phyloP scores from a whole-genome alignment of 2,797 vertebrate species.

The Amazona ochrocephala region DNA sequence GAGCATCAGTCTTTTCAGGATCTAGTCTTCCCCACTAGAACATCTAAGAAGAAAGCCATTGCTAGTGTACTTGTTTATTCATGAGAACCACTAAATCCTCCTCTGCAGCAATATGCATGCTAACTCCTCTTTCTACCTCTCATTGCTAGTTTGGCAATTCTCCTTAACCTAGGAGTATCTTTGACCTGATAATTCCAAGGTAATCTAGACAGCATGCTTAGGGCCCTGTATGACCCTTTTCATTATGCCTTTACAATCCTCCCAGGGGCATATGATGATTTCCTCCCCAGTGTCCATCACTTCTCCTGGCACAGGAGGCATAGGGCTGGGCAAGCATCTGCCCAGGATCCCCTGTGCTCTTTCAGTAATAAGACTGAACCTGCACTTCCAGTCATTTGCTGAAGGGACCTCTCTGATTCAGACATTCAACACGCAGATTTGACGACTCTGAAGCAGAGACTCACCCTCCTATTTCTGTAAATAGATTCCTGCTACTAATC shows the following conservation, averaged over 20 bases:
- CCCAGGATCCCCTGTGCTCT: neutral
- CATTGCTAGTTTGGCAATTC: neutral
- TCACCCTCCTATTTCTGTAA: neutral
- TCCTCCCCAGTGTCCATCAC: neutral
- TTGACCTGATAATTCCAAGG: neutral
- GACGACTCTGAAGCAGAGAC: neutral
- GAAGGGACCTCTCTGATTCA: neutral
- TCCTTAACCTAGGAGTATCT: neutral
- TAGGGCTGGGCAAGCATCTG: neutral
- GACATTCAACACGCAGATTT: neutral
- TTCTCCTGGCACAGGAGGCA: neutral
- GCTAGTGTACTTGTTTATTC: neutral
- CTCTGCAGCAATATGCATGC: neutral
- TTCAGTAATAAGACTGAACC: neutral
- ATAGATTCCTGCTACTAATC: neutral
- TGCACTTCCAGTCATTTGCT: neutral
- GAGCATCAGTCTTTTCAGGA: neutral
- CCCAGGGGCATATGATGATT: fast-evolving
- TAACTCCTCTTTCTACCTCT: neutral
- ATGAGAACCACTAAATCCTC: neutral
- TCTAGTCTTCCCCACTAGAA: neutral
- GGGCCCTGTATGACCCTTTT: neutral
- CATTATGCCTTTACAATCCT: neutral
- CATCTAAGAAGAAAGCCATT: neutral
- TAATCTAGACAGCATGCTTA: neutral